A percentile compares a stretch with the other conserved stretches of the same genome.
Conservation (phyloP, 2,888 invertebrate species). For the Aromia moschata region DNA sequence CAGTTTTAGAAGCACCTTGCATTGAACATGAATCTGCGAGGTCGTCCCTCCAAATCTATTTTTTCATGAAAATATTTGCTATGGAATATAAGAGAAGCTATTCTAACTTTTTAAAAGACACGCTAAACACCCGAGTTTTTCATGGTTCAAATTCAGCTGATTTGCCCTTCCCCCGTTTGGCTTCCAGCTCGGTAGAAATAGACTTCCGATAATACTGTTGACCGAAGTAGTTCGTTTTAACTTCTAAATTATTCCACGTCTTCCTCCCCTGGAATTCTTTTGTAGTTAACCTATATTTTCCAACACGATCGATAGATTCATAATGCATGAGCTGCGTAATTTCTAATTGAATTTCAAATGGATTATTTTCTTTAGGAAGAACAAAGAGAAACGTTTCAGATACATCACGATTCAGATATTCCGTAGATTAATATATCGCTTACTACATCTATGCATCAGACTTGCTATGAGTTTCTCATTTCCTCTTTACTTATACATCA, state of each 20-base stretch:
- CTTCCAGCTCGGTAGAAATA: background rate
- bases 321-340: slow-evolving; percentile 13
- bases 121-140: too few relatives aligned
- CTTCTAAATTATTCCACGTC: background rate
- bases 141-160: too few relatives aligned
- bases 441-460: slow-evolving; percentile 16
- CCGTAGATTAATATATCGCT: slow-evolving; percentile 20
- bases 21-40: too few relatives aligned
- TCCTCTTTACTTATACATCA: slow-evolving; percentile 17
- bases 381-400: slow-evolving; percentile 3
- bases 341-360: slow-evolving; percentile 12
- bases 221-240: background rate
- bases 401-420: slow-evolving; percentile 16
- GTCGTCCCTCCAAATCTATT: too few relatives aligned
- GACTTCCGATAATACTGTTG: background rate
- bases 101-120: too few relatives aligned
- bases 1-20: too few relatives aligned
- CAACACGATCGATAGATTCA: background rate
- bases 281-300: slow-evolving; percentile 4
- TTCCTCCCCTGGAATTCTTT: slow-evolving; percentile 1
- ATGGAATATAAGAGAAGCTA: too few relatives aligned
- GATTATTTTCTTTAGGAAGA: slow-evolving; percentile 23
- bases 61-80: too few relatives aligned
- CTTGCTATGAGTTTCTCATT: slow-evolving; percentile 18
- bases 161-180: too few relatives aligned